Evolutionary conservation across 2,888 invertebrate species (phyloP).

Genomic region (Candidula unifasciata): DNA sequence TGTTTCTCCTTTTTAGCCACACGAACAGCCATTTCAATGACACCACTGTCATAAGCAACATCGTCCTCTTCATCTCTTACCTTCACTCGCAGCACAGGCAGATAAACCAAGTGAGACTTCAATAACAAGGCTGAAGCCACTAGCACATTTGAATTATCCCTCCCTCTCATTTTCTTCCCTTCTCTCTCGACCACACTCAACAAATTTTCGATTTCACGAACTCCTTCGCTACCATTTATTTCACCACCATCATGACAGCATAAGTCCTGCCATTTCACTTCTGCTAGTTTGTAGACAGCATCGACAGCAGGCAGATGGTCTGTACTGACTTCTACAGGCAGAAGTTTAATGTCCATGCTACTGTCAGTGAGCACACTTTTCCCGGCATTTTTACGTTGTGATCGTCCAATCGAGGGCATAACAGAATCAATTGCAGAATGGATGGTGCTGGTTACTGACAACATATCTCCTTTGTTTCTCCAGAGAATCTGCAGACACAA

Average conservation of each 20-base stretch:
- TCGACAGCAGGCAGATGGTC: background rate
- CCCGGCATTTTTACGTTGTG: background rate
- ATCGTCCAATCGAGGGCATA: background rate
- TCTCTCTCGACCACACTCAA: constrained; percentile 9
- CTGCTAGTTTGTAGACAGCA: constrained; percentile 11
- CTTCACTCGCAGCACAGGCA: background rate
- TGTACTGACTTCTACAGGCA: background rate
- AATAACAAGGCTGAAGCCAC: constrained; percentile 36
- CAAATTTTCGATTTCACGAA: background rate
- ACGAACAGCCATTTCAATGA: background rate
- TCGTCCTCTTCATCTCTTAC: background rate
- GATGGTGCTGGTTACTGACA: background rate
- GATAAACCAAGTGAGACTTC: background rate
- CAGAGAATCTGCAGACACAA: constrained; percentile 11
- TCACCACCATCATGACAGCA: background rate
- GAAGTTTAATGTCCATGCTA: background rate
- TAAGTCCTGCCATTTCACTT: constrained; percentile 7
- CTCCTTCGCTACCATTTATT: background rate
- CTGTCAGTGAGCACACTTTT: background rate
- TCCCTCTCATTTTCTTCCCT: background rate
- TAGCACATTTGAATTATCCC: background rate
- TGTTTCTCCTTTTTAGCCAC: constrained; percentile 1
- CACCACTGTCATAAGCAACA: background rate
- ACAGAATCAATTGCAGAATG: background rate
- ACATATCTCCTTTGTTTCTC: background rate